Conservation (phyloP, 2,797 vertebrate species). For the Smutsia temminckii region DNA sequence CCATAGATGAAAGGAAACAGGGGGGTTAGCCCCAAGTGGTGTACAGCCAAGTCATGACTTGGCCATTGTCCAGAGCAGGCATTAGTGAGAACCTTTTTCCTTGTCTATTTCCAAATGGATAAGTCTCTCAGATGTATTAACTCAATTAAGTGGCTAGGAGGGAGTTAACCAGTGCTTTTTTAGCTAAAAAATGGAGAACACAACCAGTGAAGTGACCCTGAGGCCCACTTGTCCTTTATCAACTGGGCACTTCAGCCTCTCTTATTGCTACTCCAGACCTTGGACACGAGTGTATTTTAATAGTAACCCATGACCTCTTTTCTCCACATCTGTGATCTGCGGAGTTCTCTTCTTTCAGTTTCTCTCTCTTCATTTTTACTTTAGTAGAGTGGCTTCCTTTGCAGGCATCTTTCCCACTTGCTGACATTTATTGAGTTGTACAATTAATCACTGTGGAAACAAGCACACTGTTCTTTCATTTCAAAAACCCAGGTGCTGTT, state of each 20-base stretch:
- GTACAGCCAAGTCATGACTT: not conserved
- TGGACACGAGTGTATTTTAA: not conserved
- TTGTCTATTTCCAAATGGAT: not conserved
- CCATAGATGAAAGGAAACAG: not conserved
- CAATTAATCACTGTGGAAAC: conserved; percentile 42
- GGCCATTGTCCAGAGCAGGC: not conserved
- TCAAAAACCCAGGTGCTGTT: not conserved
- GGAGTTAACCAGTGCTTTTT: not conserved
- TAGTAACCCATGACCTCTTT: not conserved
- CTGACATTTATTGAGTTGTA: conserved; percentile 18
- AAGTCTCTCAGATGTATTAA: not conserved
- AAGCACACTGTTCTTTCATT: not conserved
- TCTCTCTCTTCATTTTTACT: conserved; percentile 17
- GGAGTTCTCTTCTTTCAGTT: not conserved
- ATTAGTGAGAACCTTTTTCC: not conserved
- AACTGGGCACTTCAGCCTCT: not conserved
- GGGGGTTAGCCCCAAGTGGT: not conserved
- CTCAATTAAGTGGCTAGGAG: not conserved
- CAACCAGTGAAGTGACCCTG: not conserved
- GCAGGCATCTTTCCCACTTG: not conserved
- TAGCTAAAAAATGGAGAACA: not conserved
- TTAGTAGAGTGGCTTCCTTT: not conserved
- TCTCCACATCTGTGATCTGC: not conserved
- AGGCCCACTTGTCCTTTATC: not conserved
- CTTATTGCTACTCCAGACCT: not conserved